phyloP scores from a whole-genome alignment of 1,140 invertebrate species.

The Apis cerana region DNA sequence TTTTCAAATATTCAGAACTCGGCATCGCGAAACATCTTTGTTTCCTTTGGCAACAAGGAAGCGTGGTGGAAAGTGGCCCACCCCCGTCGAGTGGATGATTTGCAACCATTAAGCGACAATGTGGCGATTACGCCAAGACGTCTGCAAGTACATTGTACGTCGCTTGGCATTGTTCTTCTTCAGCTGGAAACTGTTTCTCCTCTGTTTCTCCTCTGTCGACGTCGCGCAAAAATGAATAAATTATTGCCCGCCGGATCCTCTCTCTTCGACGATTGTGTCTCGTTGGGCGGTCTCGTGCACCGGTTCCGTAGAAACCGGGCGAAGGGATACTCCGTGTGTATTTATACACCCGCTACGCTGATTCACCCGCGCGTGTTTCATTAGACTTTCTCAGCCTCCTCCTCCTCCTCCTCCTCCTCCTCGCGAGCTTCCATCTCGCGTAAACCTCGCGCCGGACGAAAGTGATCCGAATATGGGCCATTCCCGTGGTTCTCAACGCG shows the following conservation, averaged over 20 bases:
- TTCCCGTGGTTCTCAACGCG: conserved; percentile 15
- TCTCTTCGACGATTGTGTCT: conserved; percentile 50
- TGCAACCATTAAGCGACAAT: background rate
- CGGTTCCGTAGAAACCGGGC: conserved; percentile 43
- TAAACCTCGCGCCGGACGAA: conserved; percentile 19
- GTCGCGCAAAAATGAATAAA: conserved; percentile 48
- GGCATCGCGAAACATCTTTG: background rate
- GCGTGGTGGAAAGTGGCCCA: background rate
- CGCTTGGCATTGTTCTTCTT: conserved; percentile 5
- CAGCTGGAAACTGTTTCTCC: too few relatives aligned
- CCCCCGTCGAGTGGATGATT: background rate
- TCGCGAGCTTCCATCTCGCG: background rate
- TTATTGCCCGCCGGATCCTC: conserved; percentile 6
- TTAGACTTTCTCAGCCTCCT: conserved; percentile 20
- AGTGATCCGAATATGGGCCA: conserved; percentile 37
- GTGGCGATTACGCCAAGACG: conserved; percentile 11
- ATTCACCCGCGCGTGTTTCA: conserved; percentile 52
- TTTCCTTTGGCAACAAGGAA: conserved; percentile 18
- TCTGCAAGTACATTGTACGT: background rate
- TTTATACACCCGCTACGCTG: conserved; percentile 54
- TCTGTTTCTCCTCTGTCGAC: background rate
- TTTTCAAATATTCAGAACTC: background rate
- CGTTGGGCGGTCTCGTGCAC: conserved; percentile 38
- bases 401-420: background rate
- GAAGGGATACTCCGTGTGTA: conserved; percentile 50